Percentiles rank a stretch among this genome's conserved stretches.
Conservation (phyloP, 2,888 invertebrate species). For the Lasioglossum morio region DNA sequence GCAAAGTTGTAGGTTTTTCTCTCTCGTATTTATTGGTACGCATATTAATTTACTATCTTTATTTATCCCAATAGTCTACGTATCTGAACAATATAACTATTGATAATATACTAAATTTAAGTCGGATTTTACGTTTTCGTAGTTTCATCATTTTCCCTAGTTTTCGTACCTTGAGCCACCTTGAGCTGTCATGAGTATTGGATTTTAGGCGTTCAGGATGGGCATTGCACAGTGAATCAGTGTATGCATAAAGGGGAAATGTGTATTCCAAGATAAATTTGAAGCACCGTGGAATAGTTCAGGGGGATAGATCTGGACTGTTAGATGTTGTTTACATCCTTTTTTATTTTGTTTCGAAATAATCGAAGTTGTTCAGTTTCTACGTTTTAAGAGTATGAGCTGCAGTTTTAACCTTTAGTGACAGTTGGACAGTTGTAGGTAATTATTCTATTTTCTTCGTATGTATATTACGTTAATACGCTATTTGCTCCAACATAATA, state of each 20-base stretch:
- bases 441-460: constrained; percentile 36
- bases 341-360: constrained; percentile 25
- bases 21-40: not conserved
- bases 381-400: constrained; percentile 61
- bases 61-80: not conserved
- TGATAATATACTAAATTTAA: not conserved
- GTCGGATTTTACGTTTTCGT: not conserved
- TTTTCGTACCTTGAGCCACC: not conserved
- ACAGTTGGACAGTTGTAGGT: constrained; percentile 60
- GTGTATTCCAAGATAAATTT: constrained; percentile 53
- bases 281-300: constrained; percentile 37
- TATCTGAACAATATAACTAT: not conserved
- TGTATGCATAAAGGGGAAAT: constrained; percentile 34
- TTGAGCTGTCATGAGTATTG: constrained; percentile 24
- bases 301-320: constrained; percentile 24
- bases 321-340: constrained; percentile 47
- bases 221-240: constrained; percentile 46
- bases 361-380: constrained; percentile 19
- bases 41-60: not conserved
- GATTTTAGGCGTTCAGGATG: constrained; percentile 28
- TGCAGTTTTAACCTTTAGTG: constrained; percentile 65
- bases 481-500: not conserved
- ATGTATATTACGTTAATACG: not conserved
- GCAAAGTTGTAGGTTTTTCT: not conserved
- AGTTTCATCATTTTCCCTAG: not conserved